Evolutionary conservation across 2,113 vertebrate species (phyloP).

Genomic region (Pituophis catenifer): DNA sequence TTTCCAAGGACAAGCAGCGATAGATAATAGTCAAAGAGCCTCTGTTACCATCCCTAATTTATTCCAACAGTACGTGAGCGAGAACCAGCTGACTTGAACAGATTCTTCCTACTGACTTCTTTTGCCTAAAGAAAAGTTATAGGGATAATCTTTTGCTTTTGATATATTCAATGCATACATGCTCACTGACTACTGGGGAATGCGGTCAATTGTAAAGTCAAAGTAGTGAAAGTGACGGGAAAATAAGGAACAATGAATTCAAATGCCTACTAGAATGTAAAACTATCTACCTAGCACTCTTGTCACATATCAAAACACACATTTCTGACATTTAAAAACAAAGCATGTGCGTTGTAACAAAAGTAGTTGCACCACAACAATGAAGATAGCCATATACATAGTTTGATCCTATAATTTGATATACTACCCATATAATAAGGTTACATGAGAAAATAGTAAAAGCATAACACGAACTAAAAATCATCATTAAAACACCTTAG

Average conservation of each 20-base stretch:
- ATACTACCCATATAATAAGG: not conserved
- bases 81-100: slow-evolving; percentile 17
- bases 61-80: slow-evolving; percentile 15
- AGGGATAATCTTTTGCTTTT: not conserved
- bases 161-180: not conserved
- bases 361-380: not conserved
- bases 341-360: not conserved
- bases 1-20: slow-evolving; percentile 29
- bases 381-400: not conserved
- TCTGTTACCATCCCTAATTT: slow-evolving; percentile 31
- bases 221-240: not conserved
- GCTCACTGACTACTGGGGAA: not conserved
- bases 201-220: not conserved
- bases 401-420: not conserved
- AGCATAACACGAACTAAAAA: not conserved
- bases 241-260: not conserved
- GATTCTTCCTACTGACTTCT: slow-evolving; percentile 17
- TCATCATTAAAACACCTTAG: not conserved
- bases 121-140: not conserved
- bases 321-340: not conserved
- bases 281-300: not conserved
- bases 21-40: slow-evolving; percentile 34
- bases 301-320: not conserved
- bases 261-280: not conserved
- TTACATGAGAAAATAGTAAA: not conserved